phyloP scores from a whole-genome alignment of 2,113 vertebrate genomes.

The Hippocampus abdominalis region DNA sequence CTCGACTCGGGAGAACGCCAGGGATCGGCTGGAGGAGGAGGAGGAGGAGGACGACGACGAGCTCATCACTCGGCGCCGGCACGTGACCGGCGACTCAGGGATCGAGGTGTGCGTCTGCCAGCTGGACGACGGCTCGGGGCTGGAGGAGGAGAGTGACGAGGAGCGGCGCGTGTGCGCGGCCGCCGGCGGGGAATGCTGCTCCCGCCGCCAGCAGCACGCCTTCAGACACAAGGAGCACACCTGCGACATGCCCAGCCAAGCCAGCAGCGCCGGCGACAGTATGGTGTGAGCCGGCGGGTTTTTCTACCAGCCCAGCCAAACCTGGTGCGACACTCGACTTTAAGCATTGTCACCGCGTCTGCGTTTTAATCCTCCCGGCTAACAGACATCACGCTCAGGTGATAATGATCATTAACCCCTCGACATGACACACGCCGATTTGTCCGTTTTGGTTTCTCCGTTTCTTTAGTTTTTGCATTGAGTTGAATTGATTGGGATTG shows the following conservation, averaged over 20 bases:
- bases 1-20: constrained; percentile 38
- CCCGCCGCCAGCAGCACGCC: constrained; percentile 45
- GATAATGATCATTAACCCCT: constrained; percentile 37
- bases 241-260: constrained; percentile 45
- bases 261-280: constrained; percentile 60
- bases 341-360: constrained; percentile 40
- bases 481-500: constrained; percentile 32
- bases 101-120: constrained; percentile 79
- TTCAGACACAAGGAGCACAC: constrained; percentile 56
- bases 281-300: constrained; percentile 60
- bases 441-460: constrained; percentile 20
- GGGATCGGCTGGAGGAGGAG: constrained; percentile 8
- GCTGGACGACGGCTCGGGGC: constrained; percentile 65
- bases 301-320: constrained; percentile 47
- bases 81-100: constrained; percentile 79
- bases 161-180: constrained; percentile 59
- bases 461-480: constrained; percentile 4
- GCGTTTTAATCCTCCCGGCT: constrained; percentile 37
- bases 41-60: constrained; percentile 68
- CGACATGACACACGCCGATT: constrained; percentile 17
- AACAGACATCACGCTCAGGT: constrained; percentile 27
- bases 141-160: constrained; percentile 66
- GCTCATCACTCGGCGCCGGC: constrained; percentile 70
- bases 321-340: constrained; percentile 19
- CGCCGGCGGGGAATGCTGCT: constrained; percentile 59